Evolutionary conservation across 2,888 invertebrate species (phyloP).

Genomic region (Mamestra brassicae): DNA sequence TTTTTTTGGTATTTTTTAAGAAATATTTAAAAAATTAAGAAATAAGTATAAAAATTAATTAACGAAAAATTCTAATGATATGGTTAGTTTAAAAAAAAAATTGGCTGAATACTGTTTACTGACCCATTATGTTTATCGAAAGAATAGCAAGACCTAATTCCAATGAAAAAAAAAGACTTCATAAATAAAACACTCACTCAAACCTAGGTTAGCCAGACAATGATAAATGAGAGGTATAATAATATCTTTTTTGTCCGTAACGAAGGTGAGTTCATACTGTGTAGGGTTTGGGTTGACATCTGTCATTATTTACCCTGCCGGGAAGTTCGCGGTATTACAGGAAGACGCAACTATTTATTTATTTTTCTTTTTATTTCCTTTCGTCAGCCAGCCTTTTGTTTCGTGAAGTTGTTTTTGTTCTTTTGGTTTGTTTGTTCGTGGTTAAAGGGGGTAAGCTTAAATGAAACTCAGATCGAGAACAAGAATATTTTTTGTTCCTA

Average conservation of each 20-base stretch:
- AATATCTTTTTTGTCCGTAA: conserved; percentile 38
- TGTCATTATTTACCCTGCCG: conserved; percentile 55
- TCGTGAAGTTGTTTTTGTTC: background rate
- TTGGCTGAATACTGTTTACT: too few relatives aligned
- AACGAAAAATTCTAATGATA: too few relatives aligned
- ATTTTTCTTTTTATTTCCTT: conserved; percentile 8
- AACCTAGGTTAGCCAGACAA: conserved; percentile 41
- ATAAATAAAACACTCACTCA: background rate
- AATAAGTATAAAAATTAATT: too few relatives aligned
- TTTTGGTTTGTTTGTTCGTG: background rate
- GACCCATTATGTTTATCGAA: background rate
- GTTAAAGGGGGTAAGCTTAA: too few relatives aligned
- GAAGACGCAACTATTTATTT: conserved; percentile 6
- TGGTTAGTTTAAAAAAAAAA: too few relatives aligned
- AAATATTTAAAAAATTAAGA: too few relatives aligned
- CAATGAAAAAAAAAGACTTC: background rate
- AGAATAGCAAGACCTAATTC: conserved; percentile 3
- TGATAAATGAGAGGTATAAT: conserved; percentile 58
- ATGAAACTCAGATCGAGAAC: too few relatives aligned
- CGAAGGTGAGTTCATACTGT: conserved; percentile 2
- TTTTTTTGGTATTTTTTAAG: too few relatives aligned
- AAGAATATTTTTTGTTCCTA: too few relatives aligned
- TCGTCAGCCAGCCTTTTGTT: background rate
- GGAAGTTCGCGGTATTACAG: conserved; percentile 26
- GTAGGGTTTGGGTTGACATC: conserved; percentile 49